Conservation (phyloP, 2,888 invertebrate species). For the Dynastes maya region DNA sequence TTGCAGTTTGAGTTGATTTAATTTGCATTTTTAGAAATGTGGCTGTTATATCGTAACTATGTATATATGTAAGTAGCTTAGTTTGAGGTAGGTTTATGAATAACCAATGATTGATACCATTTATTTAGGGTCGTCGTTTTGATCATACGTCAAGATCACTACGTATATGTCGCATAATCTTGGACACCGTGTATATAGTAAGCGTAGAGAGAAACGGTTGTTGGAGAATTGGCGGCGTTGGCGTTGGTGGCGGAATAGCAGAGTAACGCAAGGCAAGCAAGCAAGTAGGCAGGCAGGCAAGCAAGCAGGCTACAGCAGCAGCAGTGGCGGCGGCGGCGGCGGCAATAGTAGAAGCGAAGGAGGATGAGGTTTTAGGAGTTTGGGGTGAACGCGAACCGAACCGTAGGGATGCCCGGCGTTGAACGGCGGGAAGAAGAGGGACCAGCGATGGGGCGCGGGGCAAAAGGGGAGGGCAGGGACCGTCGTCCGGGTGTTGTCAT, state of each 20-base stretch:
- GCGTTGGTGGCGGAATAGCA: constrained; percentile 45
- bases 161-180: no score
- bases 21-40: no score
- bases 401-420: constrained; percentile 48
- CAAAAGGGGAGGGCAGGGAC: constrained; percentile 46
- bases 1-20: no score
- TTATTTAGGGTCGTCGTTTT: constrained; percentile 21
- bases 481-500: constrained; percentile 52
- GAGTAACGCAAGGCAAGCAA: constrained; percentile 42
- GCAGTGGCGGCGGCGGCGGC: constrained; percentile 44
- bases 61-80: no score
- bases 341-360: constrained; percentile 47
- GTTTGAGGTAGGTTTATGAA: no score
- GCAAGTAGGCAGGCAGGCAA: constrained; percentile 34
- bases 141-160: background rate
- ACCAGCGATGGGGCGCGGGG: constrained; percentile 11
- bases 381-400: constrained; percentile 51
- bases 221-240: constrained; percentile 43
- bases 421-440: constrained; percentile 17
- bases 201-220: constrained; percentile 45
- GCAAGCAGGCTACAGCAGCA: constrained; percentile 35
- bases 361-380: constrained; percentile 49
- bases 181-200: constrained; percentile 4
- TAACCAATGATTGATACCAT: no score
- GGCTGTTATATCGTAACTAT: no score